These are phyloP conservation scores for Istiophorus platypterus DNA, from an alignment of 2,113 vertebrate genomes.

Conservation along the genomic window DNA sequence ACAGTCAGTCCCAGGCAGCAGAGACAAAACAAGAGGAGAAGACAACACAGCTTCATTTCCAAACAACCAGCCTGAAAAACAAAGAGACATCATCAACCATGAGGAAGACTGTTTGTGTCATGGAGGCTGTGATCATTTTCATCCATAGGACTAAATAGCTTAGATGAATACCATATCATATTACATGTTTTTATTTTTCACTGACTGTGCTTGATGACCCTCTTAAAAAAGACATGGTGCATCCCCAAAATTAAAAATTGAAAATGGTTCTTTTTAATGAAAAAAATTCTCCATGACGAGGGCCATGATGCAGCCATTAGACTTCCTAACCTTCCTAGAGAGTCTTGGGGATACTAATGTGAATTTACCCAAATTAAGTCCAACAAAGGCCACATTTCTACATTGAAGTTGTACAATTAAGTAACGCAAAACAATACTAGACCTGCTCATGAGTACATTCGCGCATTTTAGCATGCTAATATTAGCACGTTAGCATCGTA, in stretches of 20 bases:
- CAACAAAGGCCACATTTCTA: background rate
- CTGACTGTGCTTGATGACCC: too few species aligned
- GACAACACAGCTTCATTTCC: constrained; percentile 62
- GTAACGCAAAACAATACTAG: background rate
- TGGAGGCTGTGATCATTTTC: background rate
- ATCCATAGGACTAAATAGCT: too few species aligned
- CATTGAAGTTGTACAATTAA: background rate
- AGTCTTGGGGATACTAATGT: background rate
- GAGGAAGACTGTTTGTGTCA: background rate
- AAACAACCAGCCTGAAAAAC: constrained; percentile 49
- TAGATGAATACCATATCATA: background rate
- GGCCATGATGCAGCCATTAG: background rate
- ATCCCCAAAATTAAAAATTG: background rate
- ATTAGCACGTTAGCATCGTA: background rate
- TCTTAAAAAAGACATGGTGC: too few species aligned
- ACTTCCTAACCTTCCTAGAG: background rate
- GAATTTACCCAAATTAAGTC: background rate
- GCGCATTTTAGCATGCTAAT: background rate
- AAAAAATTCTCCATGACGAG: background rate
- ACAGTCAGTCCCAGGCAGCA: constrained; percentile 51
- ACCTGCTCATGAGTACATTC: background rate
- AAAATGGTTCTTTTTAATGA: background rate
- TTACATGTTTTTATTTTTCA: background rate
- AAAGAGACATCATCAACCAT: constrained; percentile 2
- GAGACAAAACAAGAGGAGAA: constrained; percentile 48